Evolutionary conservation across 2,888 invertebrate genomes (phyloP).

Genomic region (Leistus spinibarbis): DNA sequence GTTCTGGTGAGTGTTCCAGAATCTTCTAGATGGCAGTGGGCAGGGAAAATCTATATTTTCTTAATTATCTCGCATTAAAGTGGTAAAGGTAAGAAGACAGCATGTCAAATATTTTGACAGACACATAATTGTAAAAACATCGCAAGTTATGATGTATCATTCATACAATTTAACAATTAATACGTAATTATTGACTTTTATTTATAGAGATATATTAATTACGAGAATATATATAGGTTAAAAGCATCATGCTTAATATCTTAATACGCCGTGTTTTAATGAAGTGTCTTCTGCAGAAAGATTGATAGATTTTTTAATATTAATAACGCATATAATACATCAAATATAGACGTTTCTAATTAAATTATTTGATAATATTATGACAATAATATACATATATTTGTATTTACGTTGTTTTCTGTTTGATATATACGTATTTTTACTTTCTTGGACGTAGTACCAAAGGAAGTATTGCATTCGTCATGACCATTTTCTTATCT

Average conservation of each 20-base stretch:
- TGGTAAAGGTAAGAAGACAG: no score
- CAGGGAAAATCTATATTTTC: no score
- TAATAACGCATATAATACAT: not conserved
- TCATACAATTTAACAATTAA: not conserved
- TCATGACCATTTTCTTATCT: no score
- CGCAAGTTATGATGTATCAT: not conserved
- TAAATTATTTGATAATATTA: not conserved
- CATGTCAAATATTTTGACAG: not conserved
- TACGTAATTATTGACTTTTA: not conserved
- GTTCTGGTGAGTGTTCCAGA: no score
- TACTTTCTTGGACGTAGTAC: no score
- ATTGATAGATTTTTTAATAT: slow-evolving; percentile 8
- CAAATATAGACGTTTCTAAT: not conserved
- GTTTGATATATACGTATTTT: not conserved
- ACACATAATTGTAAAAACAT: not conserved
- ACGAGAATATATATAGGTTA: not conserved
- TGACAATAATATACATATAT: not conserved
- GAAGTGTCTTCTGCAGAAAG: slow-evolving; percentile 5
- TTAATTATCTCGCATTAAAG: no score
- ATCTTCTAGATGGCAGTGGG: no score
- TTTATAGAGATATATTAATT: not conserved
- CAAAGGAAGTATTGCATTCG: no score
- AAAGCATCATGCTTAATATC: not conserved
- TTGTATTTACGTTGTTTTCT: not conserved
- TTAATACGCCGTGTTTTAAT: slow-evolving; percentile 3